A percentile compares a stretch with the other conserved stretches of the same genome.
Evolutionary conservation across 1,140 invertebrate species (phyloP).

Genomic region (honey bee (Apis mellifera)): Amel_HAv3.1 CM009931.2:20894501-20895000

Average conservation of each 20-base stretch:
- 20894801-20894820: conserved; percentile 13
- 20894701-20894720: conserved; percentile 45
- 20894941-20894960: background rate
- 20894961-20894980: background rate
- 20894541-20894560: background rate
- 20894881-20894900: conserved; percentile 41
- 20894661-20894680: too few relatives aligned
- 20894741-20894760: conserved; percentile 19
- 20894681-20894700: background rate
- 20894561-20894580: background rate
- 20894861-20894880: conserved; percentile 52
- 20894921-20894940: too few relatives aligned
- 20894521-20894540: conserved; percentile 20
- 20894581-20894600: background rate
- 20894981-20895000: background rate
- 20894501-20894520: conserved; percentile 4
- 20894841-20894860: conserved; percentile 28
- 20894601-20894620: conserved; percentile 1
- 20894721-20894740: conserved; percentile 52
- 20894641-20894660: conserved; percentile 21
- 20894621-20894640: background rate
- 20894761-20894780: conserved; percentile 11
- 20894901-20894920: background rate
- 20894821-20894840: conserved; percentile 48
- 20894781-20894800: conserved; percentile 48